Evolutionary conservation across 23 tunicate genomes (phyloP).

Genomic region (Ciona savignyi): DNA sequence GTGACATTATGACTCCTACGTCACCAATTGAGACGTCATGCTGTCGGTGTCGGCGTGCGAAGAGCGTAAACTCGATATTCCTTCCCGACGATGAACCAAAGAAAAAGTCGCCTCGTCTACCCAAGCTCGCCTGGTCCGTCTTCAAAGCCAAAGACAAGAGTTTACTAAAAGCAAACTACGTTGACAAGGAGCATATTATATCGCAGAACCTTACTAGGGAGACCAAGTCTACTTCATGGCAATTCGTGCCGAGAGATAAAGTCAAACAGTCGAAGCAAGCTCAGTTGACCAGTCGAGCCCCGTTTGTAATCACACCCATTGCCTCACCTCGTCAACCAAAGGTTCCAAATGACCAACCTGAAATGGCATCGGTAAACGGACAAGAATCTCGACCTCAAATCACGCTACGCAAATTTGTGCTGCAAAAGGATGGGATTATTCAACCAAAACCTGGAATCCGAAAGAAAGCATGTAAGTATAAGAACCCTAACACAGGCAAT

Average conservation of each 20-base stretch:
- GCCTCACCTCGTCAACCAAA: background rate
- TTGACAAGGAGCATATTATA: background rate
- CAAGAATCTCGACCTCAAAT: background rate
- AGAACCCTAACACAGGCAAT: too few species aligned
- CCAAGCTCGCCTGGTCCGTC: slow-evolving; percentile 73
- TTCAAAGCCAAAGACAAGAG: background rate
- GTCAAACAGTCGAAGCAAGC: background rate
- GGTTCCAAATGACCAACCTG: background rate
- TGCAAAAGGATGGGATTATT: background rate
- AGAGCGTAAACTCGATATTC: slow-evolving; percentile 22
- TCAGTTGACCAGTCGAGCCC: background rate
- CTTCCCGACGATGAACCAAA: slow-evolving; percentile 8
- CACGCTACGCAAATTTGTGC: background rate
- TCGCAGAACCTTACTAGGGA: background rate
- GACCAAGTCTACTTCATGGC: background rate
- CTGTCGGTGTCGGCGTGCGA: slow-evolving; percentile 13
- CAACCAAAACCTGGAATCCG: background rate
- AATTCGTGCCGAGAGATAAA: background rate
- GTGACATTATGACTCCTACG: slow-evolving; percentile 9
- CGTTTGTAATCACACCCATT: background rate
- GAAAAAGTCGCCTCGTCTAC: slow-evolving; percentile 24
- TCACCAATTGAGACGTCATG: slow-evolving; percentile 23
- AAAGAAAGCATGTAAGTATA: background rate
- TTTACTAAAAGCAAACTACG: background rate
- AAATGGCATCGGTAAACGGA: background rate